These are phyloP conservation scores for Aphelinus certus DNA, from an alignment of 1,140 invertebrate species.

Conservation along the genomic window DNA sequence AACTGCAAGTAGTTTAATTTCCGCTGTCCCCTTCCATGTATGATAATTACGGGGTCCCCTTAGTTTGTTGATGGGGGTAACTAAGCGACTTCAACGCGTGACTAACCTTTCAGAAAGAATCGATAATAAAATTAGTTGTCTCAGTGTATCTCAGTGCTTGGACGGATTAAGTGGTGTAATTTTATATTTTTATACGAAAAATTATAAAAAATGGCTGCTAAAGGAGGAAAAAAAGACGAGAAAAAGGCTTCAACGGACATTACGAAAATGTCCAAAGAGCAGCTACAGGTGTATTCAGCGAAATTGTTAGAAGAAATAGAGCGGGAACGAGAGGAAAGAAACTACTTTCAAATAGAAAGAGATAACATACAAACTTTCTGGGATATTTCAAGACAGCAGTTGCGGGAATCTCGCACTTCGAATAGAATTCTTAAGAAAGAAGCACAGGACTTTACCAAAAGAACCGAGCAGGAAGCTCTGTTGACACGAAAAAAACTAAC, in stretches of 20 bases:
- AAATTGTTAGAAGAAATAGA: slow-evolving; percentile 92
- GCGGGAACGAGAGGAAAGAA: slow-evolving; percentile 91
- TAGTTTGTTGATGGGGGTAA: slow-evolving; percentile 28
- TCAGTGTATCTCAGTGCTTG: background rate
- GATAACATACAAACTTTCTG: slow-evolving; percentile 95
- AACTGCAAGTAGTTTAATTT: no score
- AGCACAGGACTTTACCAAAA: slow-evolving; percentile 19
- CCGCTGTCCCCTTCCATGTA: no score
- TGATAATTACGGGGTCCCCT: no score
- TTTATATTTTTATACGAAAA: background rate
- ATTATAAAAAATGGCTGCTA: slow-evolving; percentile 39
- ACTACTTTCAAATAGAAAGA: slow-evolving; percentile 94
- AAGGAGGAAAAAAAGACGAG: slow-evolving; percentile 42
- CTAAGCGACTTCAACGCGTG: slow-evolving; percentile 3
- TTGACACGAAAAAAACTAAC: slow-evolving; percentile 91
- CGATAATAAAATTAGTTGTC: slow-evolving; percentile 25
- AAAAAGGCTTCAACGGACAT: slow-evolving; percentile 87
- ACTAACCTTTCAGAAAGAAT: background rate
- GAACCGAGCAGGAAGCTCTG: slow-evolving; percentile 79
- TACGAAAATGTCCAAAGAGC: slow-evolving; percentile 91
- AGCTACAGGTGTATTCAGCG: slow-evolving; percentile 87
- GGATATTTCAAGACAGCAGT: slow-evolving; percentile 88
- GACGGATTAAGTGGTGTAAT: background rate
- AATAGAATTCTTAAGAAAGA: slow-evolving; percentile 59
- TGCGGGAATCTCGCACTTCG: slow-evolving; percentile 81